Percentiles rank a stretch among this genome's conserved stretches.
These are phyloP conservation scores for Cephalopterus ornatus DNA, from an alignment of 2,113 vertebrate species.

Conservation along the genomic window DNA sequence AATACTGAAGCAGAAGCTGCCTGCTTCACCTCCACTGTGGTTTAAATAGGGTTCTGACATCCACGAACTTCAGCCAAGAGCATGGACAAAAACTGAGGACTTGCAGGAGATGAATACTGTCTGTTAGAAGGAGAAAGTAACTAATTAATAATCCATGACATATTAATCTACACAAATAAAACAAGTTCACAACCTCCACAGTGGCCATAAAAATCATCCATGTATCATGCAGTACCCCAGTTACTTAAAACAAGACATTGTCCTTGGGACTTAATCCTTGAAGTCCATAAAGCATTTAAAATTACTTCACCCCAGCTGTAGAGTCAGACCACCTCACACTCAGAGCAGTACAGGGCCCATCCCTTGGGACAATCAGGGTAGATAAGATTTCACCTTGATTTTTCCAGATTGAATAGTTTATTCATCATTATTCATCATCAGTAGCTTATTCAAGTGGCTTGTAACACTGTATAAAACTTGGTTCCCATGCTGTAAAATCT, in stretches of 20 bases:
- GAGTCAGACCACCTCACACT: not conserved
- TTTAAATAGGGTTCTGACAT: not conserved
- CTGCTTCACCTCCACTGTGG: not conserved
- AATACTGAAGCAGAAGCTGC: not conserved
- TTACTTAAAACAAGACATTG: not conserved
- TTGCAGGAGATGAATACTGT: not conserved
- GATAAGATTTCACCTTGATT: not conserved
- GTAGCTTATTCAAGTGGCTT: not conserved
- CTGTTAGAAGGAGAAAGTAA: not conserved
- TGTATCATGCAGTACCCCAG: not conserved
- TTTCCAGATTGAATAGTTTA: not conserved
- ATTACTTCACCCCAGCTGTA: not conserved
- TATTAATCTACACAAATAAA: constrained; percentile 20
- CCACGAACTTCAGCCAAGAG: not conserved
- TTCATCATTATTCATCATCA: not conserved
- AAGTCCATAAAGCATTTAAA: not conserved
- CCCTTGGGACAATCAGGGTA: not conserved
- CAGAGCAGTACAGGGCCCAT: not conserved
- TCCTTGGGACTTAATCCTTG: not conserved
- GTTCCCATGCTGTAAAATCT: not conserved
- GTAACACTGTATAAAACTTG: not conserved
- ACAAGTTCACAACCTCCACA: not conserved
- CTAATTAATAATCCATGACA: not conserved
- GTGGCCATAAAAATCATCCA: not conserved
- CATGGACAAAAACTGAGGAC: not conserved